These are phyloP conservation scores for Buceros bicornis DNA, from an alignment of 2,797 vertebrate species.

Conservation along the genomic window DNA sequence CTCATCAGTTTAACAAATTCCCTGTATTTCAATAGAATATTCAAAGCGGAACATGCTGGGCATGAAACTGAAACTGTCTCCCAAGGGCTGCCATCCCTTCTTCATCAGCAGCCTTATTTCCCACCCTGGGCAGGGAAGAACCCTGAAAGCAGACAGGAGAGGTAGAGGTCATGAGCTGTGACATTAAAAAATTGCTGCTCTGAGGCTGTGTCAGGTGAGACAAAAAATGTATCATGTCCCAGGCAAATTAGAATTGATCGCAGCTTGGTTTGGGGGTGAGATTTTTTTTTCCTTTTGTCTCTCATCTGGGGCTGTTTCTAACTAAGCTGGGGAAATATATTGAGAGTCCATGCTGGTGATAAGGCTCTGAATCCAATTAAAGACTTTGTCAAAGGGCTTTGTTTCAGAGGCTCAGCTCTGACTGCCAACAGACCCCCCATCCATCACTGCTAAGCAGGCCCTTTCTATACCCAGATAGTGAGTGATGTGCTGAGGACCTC, in stretches of 20 bases:
- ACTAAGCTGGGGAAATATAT: not conserved
- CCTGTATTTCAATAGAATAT: constrained; percentile 53
- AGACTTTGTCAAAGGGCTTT: constrained; percentile 33
- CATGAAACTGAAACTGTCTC: constrained; percentile 56
- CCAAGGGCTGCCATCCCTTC: constrained; percentile 30
- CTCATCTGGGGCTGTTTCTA: not conserved
- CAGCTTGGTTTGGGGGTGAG: not conserved
- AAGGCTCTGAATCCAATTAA: constrained; percentile 42
- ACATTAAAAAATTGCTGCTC: constrained; percentile 65
- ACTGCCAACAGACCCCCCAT: not conserved
- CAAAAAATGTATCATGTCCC: not conserved
- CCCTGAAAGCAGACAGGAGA: not conserved
- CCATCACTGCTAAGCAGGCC: not conserved
- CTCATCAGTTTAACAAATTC: constrained; percentile 77
- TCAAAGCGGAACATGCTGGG: constrained; percentile 58
- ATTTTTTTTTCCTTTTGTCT: not conserved
- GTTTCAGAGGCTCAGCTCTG: not conserved
- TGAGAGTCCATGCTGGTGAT: not conserved
- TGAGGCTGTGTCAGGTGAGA: constrained; percentile 36
- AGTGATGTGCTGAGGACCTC: not conserved
- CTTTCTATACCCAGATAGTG: not conserved
- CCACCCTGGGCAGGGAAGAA: not conserved
- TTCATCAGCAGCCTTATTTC: not conserved
- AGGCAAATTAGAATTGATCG: constrained; percentile 69
- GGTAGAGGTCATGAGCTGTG: constrained; percentile 31